Evolutionary conservation across 1,140 invertebrate species (phyloP), one percentile per base, ranked within the genome.

Genomic region (Zaprionus camerounensis): DNA sequence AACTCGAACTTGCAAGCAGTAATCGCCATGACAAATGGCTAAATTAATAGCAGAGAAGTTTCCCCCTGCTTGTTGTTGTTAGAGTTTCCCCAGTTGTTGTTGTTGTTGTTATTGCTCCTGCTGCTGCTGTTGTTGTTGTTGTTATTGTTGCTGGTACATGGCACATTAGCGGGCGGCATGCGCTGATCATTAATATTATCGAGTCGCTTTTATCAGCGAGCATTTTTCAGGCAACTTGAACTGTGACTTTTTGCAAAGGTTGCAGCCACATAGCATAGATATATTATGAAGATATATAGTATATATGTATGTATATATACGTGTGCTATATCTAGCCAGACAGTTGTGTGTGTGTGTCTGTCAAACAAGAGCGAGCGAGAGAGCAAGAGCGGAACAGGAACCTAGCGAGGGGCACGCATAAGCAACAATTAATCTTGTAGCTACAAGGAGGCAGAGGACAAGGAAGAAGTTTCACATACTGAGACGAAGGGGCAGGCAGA

Each of bases 371-470:
- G 13, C 1, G 13, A 15, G 36, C 3, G 41, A 41, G 34, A 28
- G 63, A 12, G 46, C 17, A 9, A 22, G 46, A 24, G 46, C 46
- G 46, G 55, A 56, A 63, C 57, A 81, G 74, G 68, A 72, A 56
- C 13, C 63, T 49, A 51, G 68, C 51, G 58, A 55, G 59, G 65
- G 74, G 70, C 78, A 71, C 78, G 76, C 81, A 82, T 80, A 82
- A 77, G 85, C 81, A 80, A 85, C 86, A 90, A 90, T 90, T 91
- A 90, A 90, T 90, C 85, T 90, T 80, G 58, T 31, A 76, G 80
- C 77, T 83, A 85, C 63, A 66, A 46, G 49, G 51, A 61, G 15
- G 20, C 64, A 20, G 61, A 56, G 17, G 76, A 56, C 61, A 71
- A 74, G 70, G 85, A 70, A 84, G 79, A 90, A 74, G 81, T 85